Conservation (phyloP, 1,140 invertebrate species). For the Neoseiulus cucumeris region DNA sequence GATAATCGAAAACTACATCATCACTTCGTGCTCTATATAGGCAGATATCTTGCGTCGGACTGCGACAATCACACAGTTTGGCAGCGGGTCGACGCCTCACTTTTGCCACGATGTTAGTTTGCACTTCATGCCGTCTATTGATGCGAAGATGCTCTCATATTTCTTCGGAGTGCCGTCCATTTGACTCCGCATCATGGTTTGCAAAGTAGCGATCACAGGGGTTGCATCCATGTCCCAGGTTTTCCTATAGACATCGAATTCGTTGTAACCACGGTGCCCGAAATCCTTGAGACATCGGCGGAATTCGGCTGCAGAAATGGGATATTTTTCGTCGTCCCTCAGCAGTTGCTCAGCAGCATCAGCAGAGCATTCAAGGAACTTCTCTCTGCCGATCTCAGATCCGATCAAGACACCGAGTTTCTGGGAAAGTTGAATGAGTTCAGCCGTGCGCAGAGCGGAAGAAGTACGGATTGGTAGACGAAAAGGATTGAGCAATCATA, state of each 20-base stretch:
- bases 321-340: background rate
- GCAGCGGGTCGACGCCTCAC: background rate
- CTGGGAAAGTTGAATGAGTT: too few relatives aligned
- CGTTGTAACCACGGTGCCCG: conserved; percentile 49
- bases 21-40: too few relatives aligned
- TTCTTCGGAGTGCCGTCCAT: background rate
- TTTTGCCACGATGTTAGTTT: background rate
- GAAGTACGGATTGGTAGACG: too few relatives aligned
- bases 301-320: conserved; percentile 29
- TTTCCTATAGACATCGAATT: conserved; percentile 44
- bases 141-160: background rate
- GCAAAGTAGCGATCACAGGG: conserved; percentile 40
- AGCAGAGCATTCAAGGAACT: background rate
- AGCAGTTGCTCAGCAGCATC: background rate
- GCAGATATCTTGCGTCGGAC: too few relatives aligned
- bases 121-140: background rate
- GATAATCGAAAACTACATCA: too few relatives aligned
- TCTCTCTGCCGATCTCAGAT: background rate
- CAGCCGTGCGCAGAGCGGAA: too few relatives aligned
- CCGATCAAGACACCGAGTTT: background rate
- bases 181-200: conserved; percentile 13
- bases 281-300: conserved; percentile 43
- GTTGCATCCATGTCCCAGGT: conserved; percentile 44
- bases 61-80: too few relatives aligned
- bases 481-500: too few relatives aligned